These are phyloP conservation scores for Valencia hispanica DNA, from an alignment of 2,797 vertebrate species.

Conservation along the genomic window DNA sequence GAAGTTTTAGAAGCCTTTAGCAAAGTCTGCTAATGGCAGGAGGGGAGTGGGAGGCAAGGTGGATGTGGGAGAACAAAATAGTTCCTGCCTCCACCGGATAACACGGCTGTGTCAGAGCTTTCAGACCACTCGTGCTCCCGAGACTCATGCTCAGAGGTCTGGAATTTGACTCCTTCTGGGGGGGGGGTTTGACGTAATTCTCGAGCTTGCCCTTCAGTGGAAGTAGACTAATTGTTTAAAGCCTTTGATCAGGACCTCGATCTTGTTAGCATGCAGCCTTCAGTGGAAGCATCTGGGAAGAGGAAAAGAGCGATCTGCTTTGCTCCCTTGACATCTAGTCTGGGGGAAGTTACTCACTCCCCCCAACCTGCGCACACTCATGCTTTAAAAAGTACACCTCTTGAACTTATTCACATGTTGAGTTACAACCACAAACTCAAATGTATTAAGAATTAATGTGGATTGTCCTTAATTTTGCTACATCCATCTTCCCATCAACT, in stretches of 20 bases:
- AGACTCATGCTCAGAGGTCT: conserved; percentile 73
- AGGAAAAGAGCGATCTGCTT: conserved; percentile 53
- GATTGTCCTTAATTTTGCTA: neutral
- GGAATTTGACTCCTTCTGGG: conserved; percentile 74
- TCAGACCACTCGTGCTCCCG: conserved; percentile 62
- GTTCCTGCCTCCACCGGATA: conserved; percentile 73
- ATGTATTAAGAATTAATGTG: neutral
- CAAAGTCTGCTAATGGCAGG: conserved; percentile 75
- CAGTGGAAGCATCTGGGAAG: conserved; percentile 80
- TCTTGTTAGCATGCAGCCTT: conserved; percentile 82
- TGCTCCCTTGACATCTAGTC: conserved; percentile 55
- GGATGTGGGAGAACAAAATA: conserved; percentile 72
- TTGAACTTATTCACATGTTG: neutral
- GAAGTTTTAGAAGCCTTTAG: conserved; percentile 77
- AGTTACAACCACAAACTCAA: neutral
- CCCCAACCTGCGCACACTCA: conserved; percentile 32
- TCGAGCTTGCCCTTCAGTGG: conserved; percentile 71
- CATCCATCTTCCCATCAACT: neutral
- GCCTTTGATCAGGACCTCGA: conserved; percentile 83
- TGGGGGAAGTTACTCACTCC: conserved; percentile 56
- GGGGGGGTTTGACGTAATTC: conserved; percentile 45
- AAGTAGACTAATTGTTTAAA: conserved; percentile 81
- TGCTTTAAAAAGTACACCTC: conserved; percentile 4
- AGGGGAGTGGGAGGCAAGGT: conserved; percentile 69
- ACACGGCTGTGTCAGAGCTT: conserved; percentile 60